These are phyloP conservation scores for Pygoscelis adeliae DNA, from an alignment of 2,113 vertebrate species.

Conservation along the genomic window DNA sequence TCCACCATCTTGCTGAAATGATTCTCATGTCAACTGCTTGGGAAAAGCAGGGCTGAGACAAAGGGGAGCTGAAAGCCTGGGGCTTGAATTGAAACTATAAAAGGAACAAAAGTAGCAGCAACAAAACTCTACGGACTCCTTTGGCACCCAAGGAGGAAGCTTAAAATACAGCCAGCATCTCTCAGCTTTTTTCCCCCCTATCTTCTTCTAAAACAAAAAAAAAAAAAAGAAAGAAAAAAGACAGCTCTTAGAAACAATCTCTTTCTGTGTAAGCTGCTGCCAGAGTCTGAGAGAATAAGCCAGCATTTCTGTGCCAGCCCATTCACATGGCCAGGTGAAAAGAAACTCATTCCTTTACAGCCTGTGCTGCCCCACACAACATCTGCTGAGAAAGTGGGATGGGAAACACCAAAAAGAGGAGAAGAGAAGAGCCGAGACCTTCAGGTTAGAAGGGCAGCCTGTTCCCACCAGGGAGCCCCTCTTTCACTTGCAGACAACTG, in stretches of 20 bases:
- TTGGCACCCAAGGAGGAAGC: slow-evolving; percentile 64
- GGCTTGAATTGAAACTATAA: slow-evolving; percentile 56
- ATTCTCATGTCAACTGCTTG: slow-evolving; percentile 47
- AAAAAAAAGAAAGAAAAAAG: not conserved
- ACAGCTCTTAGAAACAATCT: not conserved
- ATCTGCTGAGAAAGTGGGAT: slow-evolving; percentile 70
- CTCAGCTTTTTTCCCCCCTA: not conserved
- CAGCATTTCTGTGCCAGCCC: not conserved
- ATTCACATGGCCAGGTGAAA: slow-evolving; percentile 71
- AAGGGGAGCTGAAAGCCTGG: slow-evolving; percentile 47
- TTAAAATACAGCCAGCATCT: slow-evolving; percentile 48
- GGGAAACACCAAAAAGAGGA: slow-evolving; percentile 64
- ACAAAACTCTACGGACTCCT: slow-evolving; percentile 45
- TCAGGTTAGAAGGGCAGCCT: slow-evolving; percentile 86
- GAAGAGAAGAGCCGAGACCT: slow-evolving; percentile 66
- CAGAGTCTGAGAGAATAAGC: not conserved
- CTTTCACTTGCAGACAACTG: slow-evolving; percentile 81
- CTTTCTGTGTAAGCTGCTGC: slow-evolving; percentile 26
- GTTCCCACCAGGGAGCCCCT: slow-evolving; percentile 88
- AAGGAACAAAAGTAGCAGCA: slow-evolving; percentile 60
- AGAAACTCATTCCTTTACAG: slow-evolving; percentile 37
- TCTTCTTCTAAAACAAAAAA: not conserved
- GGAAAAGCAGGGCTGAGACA: slow-evolving; percentile 52
- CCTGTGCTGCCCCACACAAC: slow-evolving; percentile 52
- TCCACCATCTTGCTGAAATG: not conserved